Conservation (phyloP, 92 coral and sea anemone genomes). For the Epizoanthus scotinus region DNA sequence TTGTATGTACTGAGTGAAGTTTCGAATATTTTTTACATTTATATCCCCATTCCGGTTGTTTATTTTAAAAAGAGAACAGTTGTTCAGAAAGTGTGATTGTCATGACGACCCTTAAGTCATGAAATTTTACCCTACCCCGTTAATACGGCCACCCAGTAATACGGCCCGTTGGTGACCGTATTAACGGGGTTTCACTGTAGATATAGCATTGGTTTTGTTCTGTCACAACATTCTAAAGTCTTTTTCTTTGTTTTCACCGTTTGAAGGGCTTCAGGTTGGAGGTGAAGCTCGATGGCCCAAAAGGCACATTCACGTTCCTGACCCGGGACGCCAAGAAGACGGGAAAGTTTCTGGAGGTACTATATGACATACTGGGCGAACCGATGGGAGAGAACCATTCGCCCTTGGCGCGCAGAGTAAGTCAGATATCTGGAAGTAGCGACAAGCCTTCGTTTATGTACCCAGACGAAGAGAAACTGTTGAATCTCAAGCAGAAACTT, state of each 20-base stretch:
- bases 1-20: no score
- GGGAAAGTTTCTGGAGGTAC: conserved; percentile 64
- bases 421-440: conserved; percentile 56
- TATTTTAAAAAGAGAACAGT: no score
- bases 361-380: conserved; percentile 73
- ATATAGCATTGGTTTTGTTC: not conserved
- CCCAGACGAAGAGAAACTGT: conserved; percentile 75
- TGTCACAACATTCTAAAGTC: not conserved
- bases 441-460: conserved; percentile 62
- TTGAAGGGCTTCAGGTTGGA: conserved; percentile 49
- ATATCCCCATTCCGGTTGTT: no score
- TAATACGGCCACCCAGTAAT: no score
- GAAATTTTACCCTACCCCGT: no score
- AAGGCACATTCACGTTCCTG: conserved; percentile 90
- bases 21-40: no score
- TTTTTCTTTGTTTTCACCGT: not conserved
- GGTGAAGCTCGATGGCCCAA: conserved; percentile 71
- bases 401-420: conserved; percentile 53
- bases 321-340: conserved; percentile 95
- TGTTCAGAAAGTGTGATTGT: no score
- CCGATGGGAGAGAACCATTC: conserved; percentile 60
- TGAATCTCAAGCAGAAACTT: conserved; percentile 65
- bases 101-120: no score
- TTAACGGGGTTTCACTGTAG: no score
- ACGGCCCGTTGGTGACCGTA: no score